Base-by-base conservation (phyloP, 2,113 vertebrate genomes). In the Piaya cayana region DNA sequence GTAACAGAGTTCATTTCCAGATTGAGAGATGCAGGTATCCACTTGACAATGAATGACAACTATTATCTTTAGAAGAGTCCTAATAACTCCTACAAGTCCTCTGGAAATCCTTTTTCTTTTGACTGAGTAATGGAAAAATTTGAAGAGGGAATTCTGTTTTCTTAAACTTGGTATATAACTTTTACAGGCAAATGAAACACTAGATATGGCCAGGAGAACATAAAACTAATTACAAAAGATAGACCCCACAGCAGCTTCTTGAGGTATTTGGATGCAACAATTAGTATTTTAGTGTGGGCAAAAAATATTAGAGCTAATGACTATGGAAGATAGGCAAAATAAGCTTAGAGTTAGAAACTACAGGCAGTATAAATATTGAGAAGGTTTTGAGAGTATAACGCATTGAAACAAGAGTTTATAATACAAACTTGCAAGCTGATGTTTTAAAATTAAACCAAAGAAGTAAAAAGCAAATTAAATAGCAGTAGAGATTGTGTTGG, bases 351-450 rank as follows among this genome's bases (percentile, higher is more conserved):
- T 47, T n/a, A 80, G 26, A 47, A 9, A 17, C 42, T 67, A 45
- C 30, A 70, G 21, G 13, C n/a, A n/a, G n/a, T n/a, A 4, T 50
- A 83, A n/a, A n/a, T 69, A 60, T 12, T 53, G n/a, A 4, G 26
- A 70, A 45, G 45, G 20, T 4, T 15, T 82, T 79, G 12, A 30
- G 25, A 30, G 20, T 20, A 6, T 72, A 32, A 53, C 17, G 36
- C 19, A 11, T 43, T 78, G 72, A 75, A 94, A 37, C 1, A 39
- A 45, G 47, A 50, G 29, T 74, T 88, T 58, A 53, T 32, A 77
- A 11, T 0, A 8, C 9, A 52, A 78, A 63, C 25, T 47, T 32
- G 5, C 4, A 14, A n/a, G 34, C 5, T 4, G n/a, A 3, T 43
- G 7, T 82, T 64, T 63, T 37, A 74, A 78, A 84, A 56, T 22